Conservation (phyloP, 2,113 vertebrate species). For the Neotoma lepida region DNA sequence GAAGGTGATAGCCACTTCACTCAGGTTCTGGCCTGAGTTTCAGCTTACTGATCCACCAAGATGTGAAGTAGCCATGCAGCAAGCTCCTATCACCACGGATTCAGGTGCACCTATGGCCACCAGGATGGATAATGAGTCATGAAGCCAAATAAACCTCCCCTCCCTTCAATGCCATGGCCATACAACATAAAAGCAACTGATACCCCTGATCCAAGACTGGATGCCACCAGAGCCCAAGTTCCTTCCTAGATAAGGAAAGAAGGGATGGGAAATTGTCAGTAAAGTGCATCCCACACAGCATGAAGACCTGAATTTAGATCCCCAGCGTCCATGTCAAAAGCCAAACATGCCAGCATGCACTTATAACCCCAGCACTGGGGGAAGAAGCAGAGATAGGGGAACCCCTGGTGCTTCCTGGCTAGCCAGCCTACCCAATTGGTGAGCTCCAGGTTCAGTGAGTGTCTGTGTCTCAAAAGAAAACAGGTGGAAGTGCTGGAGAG, state of each 20-base stretch:
- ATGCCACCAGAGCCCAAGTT: background rate
- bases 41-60: background rate
- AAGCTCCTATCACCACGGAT: background rate
- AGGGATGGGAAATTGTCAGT: background rate
- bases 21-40: background rate
- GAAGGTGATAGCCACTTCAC: background rate
- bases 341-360: too few relatives aligned
- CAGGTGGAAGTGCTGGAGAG: background rate
- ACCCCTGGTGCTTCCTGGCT: background rate
- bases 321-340: background rate
- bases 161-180: background rate
- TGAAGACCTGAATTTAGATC: too few relatives aligned
- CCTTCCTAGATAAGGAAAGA: background rate
- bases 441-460: background rate
- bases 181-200: background rate
- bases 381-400: background rate
- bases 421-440: background rate
- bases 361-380: background rate
- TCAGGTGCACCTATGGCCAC: background rate
- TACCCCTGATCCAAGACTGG: background rate
- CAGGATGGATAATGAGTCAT: background rate
- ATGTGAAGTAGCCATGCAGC: background rate
- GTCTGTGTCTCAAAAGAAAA: background rate
- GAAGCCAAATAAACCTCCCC: background rate
- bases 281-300: background rate